These are phyloP conservation scores for Microtus ochrogaster DNA, from an alignment of 2,113 vertebrate species.

Conservation along the genomic window DNA sequence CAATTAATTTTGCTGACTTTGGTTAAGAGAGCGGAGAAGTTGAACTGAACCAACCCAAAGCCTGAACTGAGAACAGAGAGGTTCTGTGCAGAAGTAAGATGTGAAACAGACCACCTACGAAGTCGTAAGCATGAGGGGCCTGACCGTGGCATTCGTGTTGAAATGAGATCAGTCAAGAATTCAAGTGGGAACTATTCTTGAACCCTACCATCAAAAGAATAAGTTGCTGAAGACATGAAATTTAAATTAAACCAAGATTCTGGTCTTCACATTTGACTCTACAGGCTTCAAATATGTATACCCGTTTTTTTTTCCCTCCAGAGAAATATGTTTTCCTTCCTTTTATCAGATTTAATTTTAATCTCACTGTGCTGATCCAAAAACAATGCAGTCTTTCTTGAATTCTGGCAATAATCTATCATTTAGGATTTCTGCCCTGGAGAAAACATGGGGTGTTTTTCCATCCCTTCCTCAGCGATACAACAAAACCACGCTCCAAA, in stretches of 20 bases:
- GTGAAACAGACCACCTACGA: neutral
- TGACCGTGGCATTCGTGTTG: neutral
- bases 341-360: constrained; percentile 52
- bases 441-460: neutral
- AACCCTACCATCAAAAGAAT: neutral
- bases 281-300: neutral
- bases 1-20: neutral
- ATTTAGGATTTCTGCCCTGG: neutral
- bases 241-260: constrained; percentile 13
- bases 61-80: neutral
- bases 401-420: constrained; percentile 29
- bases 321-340: constrained; percentile 6
- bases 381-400: constrained; percentile 2
- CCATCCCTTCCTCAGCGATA: neutral
- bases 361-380: neutral
- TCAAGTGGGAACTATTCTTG: neutral
- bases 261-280: neutral
- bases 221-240: constrained; percentile 16
- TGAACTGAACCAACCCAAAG: neutral
- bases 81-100: neutral
- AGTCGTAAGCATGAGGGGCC: neutral
- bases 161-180: neutral
- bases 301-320: neutral
- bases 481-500: neutral
- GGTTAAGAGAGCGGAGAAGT: neutral